Base-by-base conservation (phyloP, 2,113 vertebrate genomes). In the Syngnathoides biaculeatus region DNA sequence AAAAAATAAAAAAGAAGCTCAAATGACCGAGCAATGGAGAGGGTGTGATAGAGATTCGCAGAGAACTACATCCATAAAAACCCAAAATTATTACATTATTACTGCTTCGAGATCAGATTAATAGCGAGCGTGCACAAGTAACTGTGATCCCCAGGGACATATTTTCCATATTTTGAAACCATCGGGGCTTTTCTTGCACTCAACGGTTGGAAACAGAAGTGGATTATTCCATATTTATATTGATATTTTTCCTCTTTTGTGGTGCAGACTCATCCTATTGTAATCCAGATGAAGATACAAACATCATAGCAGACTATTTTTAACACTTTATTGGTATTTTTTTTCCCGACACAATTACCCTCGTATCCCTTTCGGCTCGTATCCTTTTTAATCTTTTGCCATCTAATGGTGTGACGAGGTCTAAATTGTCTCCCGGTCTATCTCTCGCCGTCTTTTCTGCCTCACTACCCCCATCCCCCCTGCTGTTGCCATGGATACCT, bases 401-500 rank as follows among this genome's bases (percentile, higher is more conserved):
- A 40, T 81, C 74, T 82, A 79, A 79, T 85, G 57, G 11, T 24
- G 1, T 55, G 55, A 57, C 9, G 55, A 30, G 63, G 26, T 85
- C 71, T 39, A 42, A 42, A 40, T 40, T 61, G 59, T 55, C 64
- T n/a, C 39, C 27, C 14, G 65, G 45, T 45, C 66, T 64, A 42
- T 67, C 62, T 58, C 40, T 69, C 73, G 67, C 30, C 48, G 73
- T 71, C 77, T 71, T 53, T 74, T 86, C 80, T 77, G 56, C 78
- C 70, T 83, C 77, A 72, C 81, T 86, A 79, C 75, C 61, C 67
- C 73, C 71, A 63, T 83, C n/a, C 35, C n/a, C 35, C 73, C 80
- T 80, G 72, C 74, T 82, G 88, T 90, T 88, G 83, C 89, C 87
- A 92, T 90, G 88, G 64, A 84, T 79, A 91, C 90, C 64, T 70